Percentiles rank a stretch among this genome's conserved stretches.
These are phyloP conservation scores for Hyposoter didymator DNA, from an alignment of 2,888 invertebrate genomes.

Conservation along the genomic window DNA sequence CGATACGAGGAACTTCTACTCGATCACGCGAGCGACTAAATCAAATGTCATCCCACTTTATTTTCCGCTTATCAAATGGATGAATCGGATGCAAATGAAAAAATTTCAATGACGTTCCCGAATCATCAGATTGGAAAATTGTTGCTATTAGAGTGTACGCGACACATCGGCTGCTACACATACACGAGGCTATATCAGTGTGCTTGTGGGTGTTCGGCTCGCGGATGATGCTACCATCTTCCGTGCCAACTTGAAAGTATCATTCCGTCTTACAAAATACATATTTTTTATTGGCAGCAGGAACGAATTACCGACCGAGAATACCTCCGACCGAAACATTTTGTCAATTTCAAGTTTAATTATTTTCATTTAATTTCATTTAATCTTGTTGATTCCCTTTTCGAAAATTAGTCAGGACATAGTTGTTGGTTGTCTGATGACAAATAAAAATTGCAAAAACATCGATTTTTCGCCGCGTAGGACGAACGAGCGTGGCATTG, in stretches of 20 bases:
- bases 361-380: no score
- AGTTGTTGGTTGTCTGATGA: not conserved
- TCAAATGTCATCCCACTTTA: constrained; percentile 66
- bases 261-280: not conserved
- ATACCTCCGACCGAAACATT: not conserved
- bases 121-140: constrained; percentile 76
- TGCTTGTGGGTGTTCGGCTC: not conserved
- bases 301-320: not conserved
- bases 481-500: not conserved
- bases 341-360: no score
- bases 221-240: not conserved
- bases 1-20: constrained; percentile 70
- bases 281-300: not conserved
- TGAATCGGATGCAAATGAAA: constrained; percentile 63
- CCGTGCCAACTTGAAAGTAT: not conserved
- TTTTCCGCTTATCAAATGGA: constrained; percentile 65
- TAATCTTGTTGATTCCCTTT: constrained; percentile 9
- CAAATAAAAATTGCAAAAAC: not conserved
- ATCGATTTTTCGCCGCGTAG: constrained; percentile 5
- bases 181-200: not conserved
- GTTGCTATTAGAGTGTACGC: constrained; percentile 61
- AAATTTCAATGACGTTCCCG: constrained; percentile 73
- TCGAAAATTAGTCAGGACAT: not conserved
- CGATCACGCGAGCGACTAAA: constrained; percentile 59
- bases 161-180: constrained; percentile 52